Conservation (phyloP, 2,888 invertebrate species). For the Germaria angustata region DNA sequence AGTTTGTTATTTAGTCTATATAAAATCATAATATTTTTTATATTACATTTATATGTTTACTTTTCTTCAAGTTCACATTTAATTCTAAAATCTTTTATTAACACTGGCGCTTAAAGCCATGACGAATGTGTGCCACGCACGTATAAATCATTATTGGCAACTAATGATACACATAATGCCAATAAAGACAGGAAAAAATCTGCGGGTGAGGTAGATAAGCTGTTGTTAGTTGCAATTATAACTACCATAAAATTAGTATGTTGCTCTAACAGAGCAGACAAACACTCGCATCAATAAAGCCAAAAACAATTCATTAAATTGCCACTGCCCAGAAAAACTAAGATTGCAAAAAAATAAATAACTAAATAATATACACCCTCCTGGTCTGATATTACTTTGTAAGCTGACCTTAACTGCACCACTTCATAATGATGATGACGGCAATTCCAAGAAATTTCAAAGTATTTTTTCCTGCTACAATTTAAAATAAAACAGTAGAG, state of each 20-base stretch:
- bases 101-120: conserved; percentile 59
- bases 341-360: conserved; percentile 22
- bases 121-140: conserved; percentile 67
- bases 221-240: conserved; percentile 37
- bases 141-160: conserved; percentile 61
- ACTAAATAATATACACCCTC: conserved; percentile 24
- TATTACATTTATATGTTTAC: too few relatives aligned
- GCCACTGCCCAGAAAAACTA: conserved; percentile 63
- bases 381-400: conserved; percentile 5
- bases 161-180: conserved; percentile 54
- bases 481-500: conserved; percentile 3
- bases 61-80: conserved; percentile 17
- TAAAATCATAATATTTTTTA: too few relatives aligned
- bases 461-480: conserved; percentile 23
- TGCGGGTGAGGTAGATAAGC: conserved; percentile 49
- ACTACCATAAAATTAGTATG: conserved; percentile 58
- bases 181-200: conserved; percentile 19
- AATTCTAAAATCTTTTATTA: conserved; percentile 23
- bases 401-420: conserved; percentile 28
- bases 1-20: too few relatives aligned
- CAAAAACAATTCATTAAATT: conserved; percentile 64
- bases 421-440: conserved; percentile 20
- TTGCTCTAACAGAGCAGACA: conserved; percentile 31
- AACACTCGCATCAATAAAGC: conserved; percentile 6
- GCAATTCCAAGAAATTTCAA: conserved; percentile 52